Evolutionary conservation across 1,140 invertebrate species (phyloP).

Genomic region (Batillaria attramentaria): DNA sequence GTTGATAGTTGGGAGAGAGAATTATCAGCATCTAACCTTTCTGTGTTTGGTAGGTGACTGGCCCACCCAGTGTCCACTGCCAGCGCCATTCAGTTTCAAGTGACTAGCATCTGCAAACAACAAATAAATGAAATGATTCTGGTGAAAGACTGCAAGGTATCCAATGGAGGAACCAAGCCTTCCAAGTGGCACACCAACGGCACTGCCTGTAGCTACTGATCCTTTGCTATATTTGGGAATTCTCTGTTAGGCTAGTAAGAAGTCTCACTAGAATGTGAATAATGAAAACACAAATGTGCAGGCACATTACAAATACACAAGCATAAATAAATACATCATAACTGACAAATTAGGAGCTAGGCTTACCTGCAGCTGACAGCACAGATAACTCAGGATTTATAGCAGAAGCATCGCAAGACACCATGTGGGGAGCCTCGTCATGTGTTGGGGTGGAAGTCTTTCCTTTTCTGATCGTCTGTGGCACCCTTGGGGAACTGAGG

Average conservation of each 20-base stretch:
- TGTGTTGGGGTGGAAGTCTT: slow-evolving; percentile 58
- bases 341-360: neutral
- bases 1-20: no score
- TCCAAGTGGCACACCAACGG: no score
- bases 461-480: slow-evolving; percentile 5
- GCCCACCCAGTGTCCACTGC: neutral
- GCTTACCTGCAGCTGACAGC: slow-evolving; percentile 36
- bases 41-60: neutral
- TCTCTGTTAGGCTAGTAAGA: no score
- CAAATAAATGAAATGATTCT: no score
- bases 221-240: no score
- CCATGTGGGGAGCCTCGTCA: slow-evolving; percentile 43
- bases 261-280: no score
- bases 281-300: no score
- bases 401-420: slow-evolving; percentile 56
- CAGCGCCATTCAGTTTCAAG: neutral
- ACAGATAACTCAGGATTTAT: slow-evolving; percentile 53
- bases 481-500: neutral
- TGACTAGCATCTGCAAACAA: slow-evolving; percentile 8
- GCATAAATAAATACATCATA: neutral
- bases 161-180: no score
- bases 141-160: no score
- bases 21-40: no score
- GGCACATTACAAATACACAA: no score
- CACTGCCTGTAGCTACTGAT: no score